Base-by-base conservation (phyloP, 2,888 invertebrate species). In the Caenorhabditis macrosperma region DNA sequence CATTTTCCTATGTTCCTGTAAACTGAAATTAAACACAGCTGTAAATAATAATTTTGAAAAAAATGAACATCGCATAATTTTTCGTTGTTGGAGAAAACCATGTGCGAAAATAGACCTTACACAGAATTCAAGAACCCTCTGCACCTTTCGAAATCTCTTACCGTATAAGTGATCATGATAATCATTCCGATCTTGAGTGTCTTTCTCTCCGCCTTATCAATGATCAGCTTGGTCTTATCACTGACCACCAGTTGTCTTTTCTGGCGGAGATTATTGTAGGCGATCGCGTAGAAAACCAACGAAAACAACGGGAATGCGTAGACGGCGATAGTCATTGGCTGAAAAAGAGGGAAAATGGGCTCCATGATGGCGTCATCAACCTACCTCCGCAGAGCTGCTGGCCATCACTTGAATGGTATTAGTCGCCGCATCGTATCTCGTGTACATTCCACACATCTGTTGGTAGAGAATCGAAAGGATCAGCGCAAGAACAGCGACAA, bases 161-260 rank as follows among this genome's bases (percentile, higher is more conserved):
- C 75, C 38, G 76, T 68, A 22, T 76, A 76, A 12, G 68, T 63
- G 6, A 68, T 22, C 68, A 76, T 41, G 46, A 76, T 76, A 33
- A 68, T 46, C 66, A 68, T 68, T 54, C 76, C 76, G 26, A 68
- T 68, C 35, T 76, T 76, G 38, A 76, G 20, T 10, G 76, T 76
- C 28, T 30, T 55, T 46, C 76, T 55, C 17, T 76, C 76, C 1
- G 76, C 76, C 35, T 54, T 61, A 63, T 76, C 76, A 17, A 76
- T 76, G 12, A 76, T 68, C 10, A 33, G 15, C n/a, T 63, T 76
- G 0, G 76, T 68, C 24, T 76, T 76, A 15, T 76, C 76, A 48
- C 63, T 68, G 7, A 35, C 24, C n/a, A 76, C 76, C 63, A 76
- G 35, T 17, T 33, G 63, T n/a, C 76, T 24, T 41, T 76, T 76